These are phyloP conservation scores for Ctenopoma multispine DNA, from an alignment of 2,797 vertebrate species.

Conservation along the genomic window DNA sequence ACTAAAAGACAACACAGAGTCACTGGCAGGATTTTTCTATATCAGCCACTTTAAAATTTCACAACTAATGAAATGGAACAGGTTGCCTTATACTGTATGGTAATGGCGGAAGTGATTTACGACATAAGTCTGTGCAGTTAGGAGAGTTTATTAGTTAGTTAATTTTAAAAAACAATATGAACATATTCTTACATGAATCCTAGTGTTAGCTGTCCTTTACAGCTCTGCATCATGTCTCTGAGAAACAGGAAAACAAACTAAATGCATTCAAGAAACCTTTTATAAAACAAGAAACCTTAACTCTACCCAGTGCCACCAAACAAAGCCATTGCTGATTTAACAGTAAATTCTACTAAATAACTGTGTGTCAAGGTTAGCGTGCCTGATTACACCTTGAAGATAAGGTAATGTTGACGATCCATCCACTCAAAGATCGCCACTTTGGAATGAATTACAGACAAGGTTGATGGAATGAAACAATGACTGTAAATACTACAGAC, in stretches of 20 bases:
- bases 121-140: too few species aligned
- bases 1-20: too few species aligned
- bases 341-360: not conserved
- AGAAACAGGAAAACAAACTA: not conserved
- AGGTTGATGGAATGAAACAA: not conserved
- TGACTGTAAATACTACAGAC: slow-evolving; percentile 10
- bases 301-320: not conserved
- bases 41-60: too few species aligned
- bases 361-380: not conserved
- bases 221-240: not conserved
- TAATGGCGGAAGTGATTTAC: too few species aligned
- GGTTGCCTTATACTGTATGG: too few species aligned
- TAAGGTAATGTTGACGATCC: not conserved
- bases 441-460: not conserved
- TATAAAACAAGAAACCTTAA: too few species aligned
- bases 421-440: slow-evolving; percentile 6
- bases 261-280: not conserved
- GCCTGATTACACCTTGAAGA: not conserved
- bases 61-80: too few species aligned
- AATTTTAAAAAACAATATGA: not conserved
- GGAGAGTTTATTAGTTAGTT: too few species aligned
- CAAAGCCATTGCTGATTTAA: not conserved
- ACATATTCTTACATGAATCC: too few species aligned
- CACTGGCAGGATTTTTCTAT: too few species aligned
- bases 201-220: not conserved